Base-by-base conservation (phyloP, 1,140 invertebrate genomes). In the Rhagoletis pomonella region DNA sequence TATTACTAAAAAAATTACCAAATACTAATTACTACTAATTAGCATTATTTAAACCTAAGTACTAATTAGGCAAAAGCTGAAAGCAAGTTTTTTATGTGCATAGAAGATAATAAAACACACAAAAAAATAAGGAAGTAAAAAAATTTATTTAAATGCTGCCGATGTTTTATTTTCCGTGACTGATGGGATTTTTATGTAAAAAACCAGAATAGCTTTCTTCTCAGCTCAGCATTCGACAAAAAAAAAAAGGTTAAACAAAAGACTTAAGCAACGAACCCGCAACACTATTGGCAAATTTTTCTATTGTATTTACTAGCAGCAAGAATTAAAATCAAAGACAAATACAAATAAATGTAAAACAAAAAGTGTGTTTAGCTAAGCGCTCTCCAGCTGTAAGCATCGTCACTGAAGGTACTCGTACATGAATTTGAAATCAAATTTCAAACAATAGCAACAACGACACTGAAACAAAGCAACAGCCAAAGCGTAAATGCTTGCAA, bases 241-340 rank as follows among this genome's bases (percentile, higher is more conserved):
- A 29, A 67, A n/a, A n/a, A n/a, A 67, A 67, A n/a, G 19, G 29
- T 29, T 29, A 67, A 67, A 29, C 64, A 19, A 67, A 29, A 67
- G 64, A 67, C 64, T 67, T 67, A 67, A 67, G 64, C n/a, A 67
- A 29, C n/a, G 29, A 67, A 67, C n/a, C 64, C 1, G 4, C 64
- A 29, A 29, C 64, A 67, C 64, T 2, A 67, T 67, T 67, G 4
- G n/a, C 64, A 29, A 67, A 67, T 29, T 67, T 67, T 7, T 62
- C 60, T 67, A 19, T 67, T 9, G n/a, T 39, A 4, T 4, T 19
- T 67, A 29, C 29, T 29, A 29, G 29, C 17, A 10, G 29, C 29
- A 9, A 67, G 39, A 62, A 17, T 17, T 4, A 14, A 2, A 67
- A 67, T n/a, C n/a, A n/a, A n/a, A n/a, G n/a, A 29, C 39, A 19